phyloP scores from a whole-genome alignment of 2,888 invertebrate genomes.

The Dasypolia templi region DNA sequence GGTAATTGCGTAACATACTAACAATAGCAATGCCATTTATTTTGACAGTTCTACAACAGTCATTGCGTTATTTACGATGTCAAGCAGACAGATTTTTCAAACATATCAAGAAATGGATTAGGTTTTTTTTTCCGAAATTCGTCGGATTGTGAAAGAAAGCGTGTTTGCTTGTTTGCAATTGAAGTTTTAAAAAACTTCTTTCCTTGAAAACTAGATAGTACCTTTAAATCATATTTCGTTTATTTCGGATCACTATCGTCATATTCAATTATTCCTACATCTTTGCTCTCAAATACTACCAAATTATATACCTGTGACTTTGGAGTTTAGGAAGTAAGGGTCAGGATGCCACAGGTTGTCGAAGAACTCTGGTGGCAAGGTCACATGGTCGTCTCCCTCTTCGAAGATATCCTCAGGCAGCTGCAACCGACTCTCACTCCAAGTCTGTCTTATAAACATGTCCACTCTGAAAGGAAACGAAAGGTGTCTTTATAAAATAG shows the following conservation, averaged over 20 bases:
- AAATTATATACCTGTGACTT: constrained; percentile 93
- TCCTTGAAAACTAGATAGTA: neutral
- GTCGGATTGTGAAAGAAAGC: no score
- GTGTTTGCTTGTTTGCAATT: no score
- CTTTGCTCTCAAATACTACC: no score
- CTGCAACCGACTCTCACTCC: constrained; percentile 94
- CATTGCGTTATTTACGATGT: no score
- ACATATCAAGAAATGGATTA: no score
- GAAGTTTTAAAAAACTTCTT: neutral
- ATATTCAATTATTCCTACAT: neutral
- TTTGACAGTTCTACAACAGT: no score
- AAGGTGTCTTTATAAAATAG: neutral
- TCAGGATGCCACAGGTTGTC: constrained; percentile 97
- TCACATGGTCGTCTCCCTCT: constrained; percentile 95
- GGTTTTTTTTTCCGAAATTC: no score
- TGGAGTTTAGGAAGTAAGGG: constrained; percentile 95
- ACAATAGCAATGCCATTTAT: no score
- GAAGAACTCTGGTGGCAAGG: constrained; percentile 94
- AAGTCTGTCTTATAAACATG: constrained; percentile 95
- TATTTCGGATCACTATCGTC: neutral
- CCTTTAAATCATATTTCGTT: neutral
- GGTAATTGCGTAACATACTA: no score
- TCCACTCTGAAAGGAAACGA: constrained; percentile 92
- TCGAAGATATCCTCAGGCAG: constrained; percentile 95
- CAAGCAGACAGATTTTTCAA: no score